Base-by-base conservation (phyloP, 92 coral and sea anemone genomes). In the Galaxea fascicularis region DNA sequence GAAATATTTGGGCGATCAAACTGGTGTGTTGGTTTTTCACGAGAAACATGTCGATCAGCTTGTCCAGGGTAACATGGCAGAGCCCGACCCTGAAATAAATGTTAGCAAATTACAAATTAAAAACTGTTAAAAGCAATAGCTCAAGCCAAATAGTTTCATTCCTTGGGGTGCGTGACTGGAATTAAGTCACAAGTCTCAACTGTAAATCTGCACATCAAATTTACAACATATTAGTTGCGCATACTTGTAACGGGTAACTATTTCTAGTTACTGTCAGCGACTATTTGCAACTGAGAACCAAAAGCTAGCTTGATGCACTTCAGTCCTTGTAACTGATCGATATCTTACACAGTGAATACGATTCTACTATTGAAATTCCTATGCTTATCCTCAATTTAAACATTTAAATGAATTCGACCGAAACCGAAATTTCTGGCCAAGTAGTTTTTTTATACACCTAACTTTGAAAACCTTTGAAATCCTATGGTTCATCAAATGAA, bases 1-100 rank as follows among this genome's bases (percentile, higher is more conserved):
- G 81, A 70, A 83, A 74, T 16, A 6, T 65, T 27, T 83, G 87
- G 7, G 87, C 87, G n/a, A 73, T 83, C 18, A 83, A 17, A 39
- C 87, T 73, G 14, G 62, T 71, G 26, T 62, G 57, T 4, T 56
- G 24, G 46, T 51, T 16, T 16, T 69, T 44, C 20, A 26, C 45
- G 12, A 72, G 63, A 49, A 24, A 4, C 77, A 72, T 72, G 4
- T 21, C 21, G 41, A 49, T 49, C 4, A 60, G 77, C 15, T 72
- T 24, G 39, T 72, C 77, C 21, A 72, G n/a, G 41, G 60, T 51
- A 49, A 72, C 77, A 24, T 26, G 44, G 62, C 77, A 72, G 54
- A 44, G 22, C 9, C 22, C 8, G 18, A n/a, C 59, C 59, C 59
- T 60, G 29, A 60, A 69, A 20, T 28, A 70, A 20, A 31, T 26